Evolutionary conservation across 2,797 vertebrate genomes (phyloP).

Genomic region (Anableps anableps): DNA sequence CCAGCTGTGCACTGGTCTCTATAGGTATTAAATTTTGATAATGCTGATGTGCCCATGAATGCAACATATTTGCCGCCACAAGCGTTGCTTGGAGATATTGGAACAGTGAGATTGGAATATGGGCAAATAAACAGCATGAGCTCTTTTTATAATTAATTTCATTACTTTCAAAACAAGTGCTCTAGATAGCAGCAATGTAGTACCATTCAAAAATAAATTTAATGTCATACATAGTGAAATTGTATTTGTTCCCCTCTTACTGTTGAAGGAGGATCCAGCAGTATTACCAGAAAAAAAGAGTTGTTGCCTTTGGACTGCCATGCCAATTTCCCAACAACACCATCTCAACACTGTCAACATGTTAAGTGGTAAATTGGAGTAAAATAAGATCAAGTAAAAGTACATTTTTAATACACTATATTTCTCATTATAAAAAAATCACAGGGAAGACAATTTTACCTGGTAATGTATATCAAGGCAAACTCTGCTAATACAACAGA

Average conservation of each 20-base stretch:
- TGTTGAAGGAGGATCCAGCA: neutral
- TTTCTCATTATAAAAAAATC: neutral
- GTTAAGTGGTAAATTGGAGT: neutral
- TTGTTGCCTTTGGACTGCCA: neutral
- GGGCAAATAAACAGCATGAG: constrained; percentile 46
- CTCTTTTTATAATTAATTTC: constrained; percentile 34
- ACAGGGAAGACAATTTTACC: neutral
- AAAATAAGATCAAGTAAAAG: neutral
- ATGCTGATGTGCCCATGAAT: constrained; percentile 49
- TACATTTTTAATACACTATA: too few relatives aligned
- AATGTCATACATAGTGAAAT: neutral
- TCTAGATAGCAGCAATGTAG: neutral
- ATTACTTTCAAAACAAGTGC: constrained; percentile 15
- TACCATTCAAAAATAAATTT: neutral
- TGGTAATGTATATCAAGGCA: neutral
- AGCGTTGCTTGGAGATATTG: constrained; percentile 35
- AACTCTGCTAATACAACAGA: neutral
- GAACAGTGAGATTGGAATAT: constrained; percentile 40
- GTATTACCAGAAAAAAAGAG: neutral
- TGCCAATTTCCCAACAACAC: neutral
- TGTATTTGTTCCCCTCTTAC: neutral
- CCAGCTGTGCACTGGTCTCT: constrained; percentile 54
- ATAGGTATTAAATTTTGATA: constrained; percentile 73
- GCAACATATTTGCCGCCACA: constrained; percentile 32
- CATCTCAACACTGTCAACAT: neutral